Evolutionary conservation across 2,888 invertebrate genomes (phyloP).

Genomic region (Calliopum simillimum): DNA sequence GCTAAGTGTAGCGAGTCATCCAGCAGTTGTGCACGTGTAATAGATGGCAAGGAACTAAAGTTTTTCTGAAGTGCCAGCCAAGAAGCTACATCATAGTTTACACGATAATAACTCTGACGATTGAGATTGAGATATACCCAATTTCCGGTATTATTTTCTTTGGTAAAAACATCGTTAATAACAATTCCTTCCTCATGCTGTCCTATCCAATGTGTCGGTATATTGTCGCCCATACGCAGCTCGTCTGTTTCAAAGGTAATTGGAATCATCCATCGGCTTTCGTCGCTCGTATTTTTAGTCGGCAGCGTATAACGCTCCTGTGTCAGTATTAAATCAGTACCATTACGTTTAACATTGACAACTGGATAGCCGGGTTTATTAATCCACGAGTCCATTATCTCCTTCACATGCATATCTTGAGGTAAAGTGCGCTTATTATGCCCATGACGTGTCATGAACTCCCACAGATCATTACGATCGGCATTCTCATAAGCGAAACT

Average conservation of each 20-base stretch:
- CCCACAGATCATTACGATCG: conserved; percentile 76
- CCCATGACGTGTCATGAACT: conserved; percentile 72
- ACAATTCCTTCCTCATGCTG: conserved; percentile 57
- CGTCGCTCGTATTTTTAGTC: conserved; percentile 56
- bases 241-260: conserved; percentile 64
- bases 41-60: conserved; percentile 70
- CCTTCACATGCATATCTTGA: conserved; percentile 68
- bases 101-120: conserved; percentile 73
- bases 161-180: conserved; percentile 59
- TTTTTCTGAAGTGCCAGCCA: conserved; percentile 72
- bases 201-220: conserved; percentile 64
- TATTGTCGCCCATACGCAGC: conserved; percentile 56
- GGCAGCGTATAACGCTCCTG: conserved; percentile 65
- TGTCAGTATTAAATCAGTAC: conserved; percentile 55
- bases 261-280: conserved; percentile 64
- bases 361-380: conserved; percentile 77
- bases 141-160: conserved; percentile 54
- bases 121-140: conserved; percentile 68
- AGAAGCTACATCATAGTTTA: conserved; percentile 74
- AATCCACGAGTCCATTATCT: conserved; percentile 78
- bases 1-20: conserved; percentile 76
- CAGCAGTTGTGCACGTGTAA: conserved; percentile 77
- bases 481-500: conserved; percentile 72
- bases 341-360: conserved; percentile 69
- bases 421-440: conserved; percentile 65